phyloP scores from a whole-genome alignment of 2,113 vertebrate species.

The Andinoacara biseriatus region DNA sequence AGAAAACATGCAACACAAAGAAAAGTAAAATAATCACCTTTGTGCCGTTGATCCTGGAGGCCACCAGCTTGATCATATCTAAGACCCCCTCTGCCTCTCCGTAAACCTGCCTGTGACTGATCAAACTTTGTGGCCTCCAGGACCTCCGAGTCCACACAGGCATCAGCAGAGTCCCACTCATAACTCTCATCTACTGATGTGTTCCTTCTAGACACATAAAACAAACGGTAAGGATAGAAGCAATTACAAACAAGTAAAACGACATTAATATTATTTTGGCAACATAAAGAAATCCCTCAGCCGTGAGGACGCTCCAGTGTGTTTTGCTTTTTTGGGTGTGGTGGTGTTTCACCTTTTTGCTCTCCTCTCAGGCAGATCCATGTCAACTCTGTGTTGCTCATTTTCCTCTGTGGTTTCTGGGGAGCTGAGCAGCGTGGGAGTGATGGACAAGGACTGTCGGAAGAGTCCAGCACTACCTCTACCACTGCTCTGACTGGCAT shows the following conservation, averaged over 20 bases:
- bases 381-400: slow-evolving; percentile 67
- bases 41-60: slow-evolving; percentile 73
- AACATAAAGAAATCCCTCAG: slow-evolving; percentile 48
- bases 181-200: slow-evolving; percentile 85
- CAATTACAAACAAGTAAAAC: slow-evolving; percentile 21
- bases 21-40: slow-evolving; percentile 68
- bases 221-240: slow-evolving; percentile 50
- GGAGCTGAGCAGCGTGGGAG: slow-evolving; percentile 82
- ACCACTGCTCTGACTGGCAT: slow-evolving; percentile 84
- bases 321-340: slow-evolving; percentile 46
- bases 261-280: slow-evolving; percentile 41
- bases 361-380: slow-evolving; percentile 66
- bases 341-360: slow-evolving; percentile 80
- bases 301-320: slow-evolving; percentile 42
- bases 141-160: slow-evolving; percentile 72
- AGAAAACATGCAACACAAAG: slow-evolving; percentile 37
- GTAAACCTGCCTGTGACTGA: slow-evolving; percentile 48
- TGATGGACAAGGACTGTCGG: slow-evolving; percentile 80
- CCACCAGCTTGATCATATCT: slow-evolving; percentile 59
- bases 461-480: slow-evolving; percentile 80
- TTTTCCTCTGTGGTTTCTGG: slow-evolving; percentile 82
- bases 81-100: slow-evolving; percentile 39
- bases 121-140: slow-evolving; percentile 75
- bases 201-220: slow-evolving; percentile 80
- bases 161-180: slow-evolving; percentile 82